Percentiles rank a stretch among this genome's conserved stretches.
phyloP scores from a whole-genome alignment of 2,888 invertebrate genomes.

The Drosophila cracens region DNA sequence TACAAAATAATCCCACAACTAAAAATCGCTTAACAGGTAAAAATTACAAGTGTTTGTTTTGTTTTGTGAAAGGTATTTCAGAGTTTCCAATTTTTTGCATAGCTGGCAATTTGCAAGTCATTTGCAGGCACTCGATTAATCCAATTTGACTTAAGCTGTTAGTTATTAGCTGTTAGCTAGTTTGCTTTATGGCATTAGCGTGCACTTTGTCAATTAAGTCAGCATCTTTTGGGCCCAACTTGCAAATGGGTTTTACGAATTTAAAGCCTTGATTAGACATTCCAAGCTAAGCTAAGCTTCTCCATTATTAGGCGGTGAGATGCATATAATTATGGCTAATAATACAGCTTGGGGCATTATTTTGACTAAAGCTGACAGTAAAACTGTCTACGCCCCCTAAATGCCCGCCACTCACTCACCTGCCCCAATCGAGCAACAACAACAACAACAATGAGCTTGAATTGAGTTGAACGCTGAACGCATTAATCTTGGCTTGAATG shows the following conservation, averaged over 20 bases:
- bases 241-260: slow-evolving; percentile 13
- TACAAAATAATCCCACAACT: neutral
- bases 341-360: slow-evolving; percentile 72
- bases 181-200: slow-evolving; percentile 18
- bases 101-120: slow-evolving; percentile 69
- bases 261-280: slow-evolving; percentile 57
- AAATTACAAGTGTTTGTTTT: slow-evolving; percentile 1
- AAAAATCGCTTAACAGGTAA: slow-evolving; percentile 1
- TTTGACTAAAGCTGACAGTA: slow-evolving; percentile 75
- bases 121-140: slow-evolving; percentile 64
- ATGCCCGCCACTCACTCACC: slow-evolving; percentile 32
- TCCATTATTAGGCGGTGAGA: slow-evolving; percentile 64
- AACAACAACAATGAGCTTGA: slow-evolving; percentile 32
- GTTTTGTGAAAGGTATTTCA: neutral
- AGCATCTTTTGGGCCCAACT: slow-evolving; percentile 29
- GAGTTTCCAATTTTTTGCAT: slow-evolving; percentile 1
- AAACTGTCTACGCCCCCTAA: slow-evolving; percentile 70
- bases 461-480: slow-evolving; percentile 57
- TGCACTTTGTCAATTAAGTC: slow-evolving; percentile 37
- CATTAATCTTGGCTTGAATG: slow-evolving; percentile 75
- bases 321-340: slow-evolving; percentile 79
- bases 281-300: slow-evolving; percentile 48
- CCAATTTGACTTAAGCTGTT: slow-evolving; percentile 62
- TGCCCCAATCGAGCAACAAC: slow-evolving; percentile 22
- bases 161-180: slow-evolving; percentile 20